Percentiles rank a stretch among this genome's conserved stretches.
Evolutionary conservation across 2,113 vertebrate genomes (phyloP).

Genomic region (Ammodytes marinus): DNA sequence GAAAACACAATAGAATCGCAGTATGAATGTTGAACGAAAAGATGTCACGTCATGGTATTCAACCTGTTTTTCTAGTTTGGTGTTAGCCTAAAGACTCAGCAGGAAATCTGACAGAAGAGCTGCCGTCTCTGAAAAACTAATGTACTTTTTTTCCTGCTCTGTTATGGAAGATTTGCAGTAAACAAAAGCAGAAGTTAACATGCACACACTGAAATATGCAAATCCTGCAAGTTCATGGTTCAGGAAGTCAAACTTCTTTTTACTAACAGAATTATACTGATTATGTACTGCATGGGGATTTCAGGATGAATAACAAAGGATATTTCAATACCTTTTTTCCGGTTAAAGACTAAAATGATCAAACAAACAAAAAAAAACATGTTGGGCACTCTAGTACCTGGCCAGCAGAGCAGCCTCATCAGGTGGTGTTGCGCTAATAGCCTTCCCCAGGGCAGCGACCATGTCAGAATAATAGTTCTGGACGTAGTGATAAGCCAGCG

Average conservation of each 20-base stretch:
- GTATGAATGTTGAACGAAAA: background rate
- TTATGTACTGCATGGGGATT: background rate
- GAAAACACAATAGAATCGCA: background rate
- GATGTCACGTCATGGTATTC: background rate
- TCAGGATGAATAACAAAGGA: background rate
- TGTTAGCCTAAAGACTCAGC: background rate
- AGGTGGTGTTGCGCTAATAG: constrained; percentile 82
- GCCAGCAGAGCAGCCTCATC: constrained; percentile 90
- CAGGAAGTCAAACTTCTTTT: background rate
- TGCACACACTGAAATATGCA: background rate
- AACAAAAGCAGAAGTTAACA: background rate
- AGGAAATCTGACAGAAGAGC: background rate
- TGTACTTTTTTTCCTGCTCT: too few species aligned
- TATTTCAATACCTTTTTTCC: background rate
- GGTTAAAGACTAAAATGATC: background rate
- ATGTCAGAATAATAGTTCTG: constrained; percentile 91
- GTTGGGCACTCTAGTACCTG: constrained; percentile 75
- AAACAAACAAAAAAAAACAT: background rate
- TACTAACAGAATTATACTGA: background rate
- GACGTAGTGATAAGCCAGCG: constrained; percentile 89
- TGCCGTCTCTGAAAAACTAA: background rate
- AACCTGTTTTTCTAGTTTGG: background rate
- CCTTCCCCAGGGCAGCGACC: constrained; percentile 86
- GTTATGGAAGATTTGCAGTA: background rate
- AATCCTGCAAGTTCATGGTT: background rate